Evolutionary conservation across 2,113 vertebrate genomes (phyloP), one percentile per base, ranked within the genome.

Genomic region (Gallinago undulata): DNA sequence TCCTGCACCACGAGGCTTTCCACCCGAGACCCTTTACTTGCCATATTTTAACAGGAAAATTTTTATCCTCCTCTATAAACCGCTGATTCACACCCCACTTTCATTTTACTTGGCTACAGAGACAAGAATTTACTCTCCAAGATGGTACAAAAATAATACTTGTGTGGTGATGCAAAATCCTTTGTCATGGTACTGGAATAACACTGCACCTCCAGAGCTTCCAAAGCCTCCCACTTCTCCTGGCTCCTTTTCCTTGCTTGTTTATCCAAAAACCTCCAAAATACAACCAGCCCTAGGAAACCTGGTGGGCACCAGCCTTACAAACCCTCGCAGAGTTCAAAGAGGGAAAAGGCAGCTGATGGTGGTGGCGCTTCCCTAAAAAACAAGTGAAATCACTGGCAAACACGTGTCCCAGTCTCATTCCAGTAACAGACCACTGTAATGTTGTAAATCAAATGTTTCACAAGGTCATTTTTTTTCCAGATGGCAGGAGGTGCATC

Each of bases 341-440:
- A 6, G 7, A 27, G 45, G 45, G 24, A 64, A 17, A 30, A 57
- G n/a, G 66, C 47, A 63, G 66, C 28, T 2, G 51, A 30, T 19
- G 21, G 19, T 15, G 1, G 4, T 7, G 53, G 62, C 62, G 17
- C 19, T 19, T 7, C 43, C 72, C 45, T 4, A 31, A 35, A 8
- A 8, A 56, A 21, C 33, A 39, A 45, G 28, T 0, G 22, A 17
- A 59, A 37, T 17, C 50, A 8, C 48, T 4, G n/a, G 24, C 23
- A 63, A 53, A 53, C 3, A 0, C 2, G 0, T 1, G 13, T 28
- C 53, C 67, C 1, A 0, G 41, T 3, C 63, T 21, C 39, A 1
- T 18, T 3, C 33, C 25, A 1, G 53, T 6, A 23, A 7, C 25
- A 11, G 68, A 3, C 28, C 2, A 0, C 2, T 48, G 11, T 48